A percentile compares a stretch with the other conserved stretches of the same genome.
These are phyloP conservation scores for Nilaparvata lugens DNA, from an alignment of 1,140 invertebrate species.

Conservation along the genomic window DNA sequence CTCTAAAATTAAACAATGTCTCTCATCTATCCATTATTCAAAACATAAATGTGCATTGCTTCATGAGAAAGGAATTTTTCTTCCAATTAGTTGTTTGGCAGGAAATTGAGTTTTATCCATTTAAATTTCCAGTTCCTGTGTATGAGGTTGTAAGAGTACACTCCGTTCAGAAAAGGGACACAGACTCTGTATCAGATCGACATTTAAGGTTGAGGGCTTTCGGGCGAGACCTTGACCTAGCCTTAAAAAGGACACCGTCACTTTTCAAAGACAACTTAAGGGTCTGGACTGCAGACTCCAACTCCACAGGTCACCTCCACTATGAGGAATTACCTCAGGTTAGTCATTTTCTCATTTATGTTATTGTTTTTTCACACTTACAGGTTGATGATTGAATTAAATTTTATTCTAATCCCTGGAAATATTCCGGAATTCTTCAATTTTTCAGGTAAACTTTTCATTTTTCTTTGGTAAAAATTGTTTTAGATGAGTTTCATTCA, in stretches of 20 bases:
- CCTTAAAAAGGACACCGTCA: constrained; percentile 58
- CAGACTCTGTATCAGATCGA: constrained; percentile 35
- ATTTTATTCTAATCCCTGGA: not conserved
- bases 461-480: too few species aligned
- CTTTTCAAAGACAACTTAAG: constrained; percentile 51
- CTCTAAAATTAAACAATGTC: not conserved
- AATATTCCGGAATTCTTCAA: not conserved
- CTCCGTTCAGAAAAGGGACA: constrained; percentile 25
- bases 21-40: not conserved
- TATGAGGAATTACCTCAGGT: constrained; percentile 24
- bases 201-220: constrained; percentile 66
- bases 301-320: constrained; percentile 21
- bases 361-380: not conserved
- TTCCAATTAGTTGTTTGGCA: not conserved
- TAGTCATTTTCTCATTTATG: constrained; percentile 3
- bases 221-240: constrained; percentile 59
- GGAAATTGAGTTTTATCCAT: not conserved
- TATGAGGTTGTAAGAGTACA: constrained; percentile 51
- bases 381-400: too few species aligned
- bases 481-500: not conserved
- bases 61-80: not conserved
- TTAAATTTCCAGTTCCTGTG: constrained; percentile 39
- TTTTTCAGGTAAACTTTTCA: not conserved
- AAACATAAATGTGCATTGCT: not conserved
- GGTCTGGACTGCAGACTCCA: constrained; percentile 44